Percentiles rank a stretch among this genome's conserved stretches.
Conservation (phyloP, 23 tunicate species). For the Diplosoma virens region DNA sequence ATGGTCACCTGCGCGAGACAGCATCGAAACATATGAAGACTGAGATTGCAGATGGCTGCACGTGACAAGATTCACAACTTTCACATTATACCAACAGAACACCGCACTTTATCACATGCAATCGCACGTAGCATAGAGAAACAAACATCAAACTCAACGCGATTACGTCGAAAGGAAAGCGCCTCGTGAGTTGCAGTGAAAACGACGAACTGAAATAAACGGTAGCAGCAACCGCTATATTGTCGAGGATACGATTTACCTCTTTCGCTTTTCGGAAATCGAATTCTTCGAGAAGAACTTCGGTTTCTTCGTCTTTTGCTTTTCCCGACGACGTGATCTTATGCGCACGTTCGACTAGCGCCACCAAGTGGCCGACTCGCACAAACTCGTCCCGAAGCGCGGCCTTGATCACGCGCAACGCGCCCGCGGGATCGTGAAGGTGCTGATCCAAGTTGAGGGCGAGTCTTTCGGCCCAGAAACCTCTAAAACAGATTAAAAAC, state of each 20-base stretch:
- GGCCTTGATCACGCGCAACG: slow-evolving; percentile 37
- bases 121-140: too few relatives aligned
- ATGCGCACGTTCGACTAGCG: slow-evolving; percentile 42
- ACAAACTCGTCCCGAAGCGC: slow-evolving; percentile 37
- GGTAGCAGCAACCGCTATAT: too few relatives aligned
- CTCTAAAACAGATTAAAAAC: slow-evolving; percentile 33
- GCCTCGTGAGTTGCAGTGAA: too few relatives aligned
- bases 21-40: too few relatives aligned
- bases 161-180: too few relatives aligned
- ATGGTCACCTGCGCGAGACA: slow-evolving; percentile 61
- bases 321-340: slow-evolving; percentile 4
- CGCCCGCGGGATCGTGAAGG: slow-evolving; percentile 37
- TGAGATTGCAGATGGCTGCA: too few relatives aligned
- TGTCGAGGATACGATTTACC: background rate
- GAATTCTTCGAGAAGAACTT: background rate
- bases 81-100: too few relatives aligned
- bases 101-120: too few relatives aligned
- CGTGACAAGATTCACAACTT: too few relatives aligned
- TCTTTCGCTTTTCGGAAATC: slow-evolving; percentile 20
- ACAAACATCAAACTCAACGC: too few relatives aligned
- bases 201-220: too few relatives aligned
- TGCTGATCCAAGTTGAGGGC: slow-evolving; percentile 73
- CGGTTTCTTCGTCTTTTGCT: slow-evolving; percentile 6
- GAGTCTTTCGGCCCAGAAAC: slow-evolving; percentile 80
- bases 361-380: slow-evolving; percentile 63